phyloP scores from a whole-genome alignment of 2,888 invertebrate genomes.

The Ferdinandea cuprea region DNA sequence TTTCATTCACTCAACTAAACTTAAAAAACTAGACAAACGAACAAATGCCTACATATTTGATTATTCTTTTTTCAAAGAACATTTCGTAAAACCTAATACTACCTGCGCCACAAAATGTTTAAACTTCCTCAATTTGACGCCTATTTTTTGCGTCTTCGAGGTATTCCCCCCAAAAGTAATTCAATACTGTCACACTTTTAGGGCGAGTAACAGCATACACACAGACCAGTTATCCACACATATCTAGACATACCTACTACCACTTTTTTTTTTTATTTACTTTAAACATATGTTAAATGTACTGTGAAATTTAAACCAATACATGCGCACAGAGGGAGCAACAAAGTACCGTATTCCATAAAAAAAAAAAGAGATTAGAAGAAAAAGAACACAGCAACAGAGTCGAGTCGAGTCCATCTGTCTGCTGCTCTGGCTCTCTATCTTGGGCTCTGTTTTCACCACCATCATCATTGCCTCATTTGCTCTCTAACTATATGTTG shows the following conservation, averaged over 20 bases:
- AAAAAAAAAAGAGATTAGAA: constrained; percentile 26
- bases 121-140: constrained; percentile 36
- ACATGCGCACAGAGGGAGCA: constrained; percentile 40
- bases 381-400: constrained; percentile 53
- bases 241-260: not conserved
- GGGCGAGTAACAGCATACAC: constrained; percentile 54
- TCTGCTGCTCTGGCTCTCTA: constrained; percentile 34
- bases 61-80: no score
- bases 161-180: constrained; percentile 51
- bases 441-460: constrained; percentile 48
- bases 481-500: constrained; percentile 46
- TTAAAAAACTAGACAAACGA: no score
- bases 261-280: constrained; percentile 30
- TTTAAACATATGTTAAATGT: constrained; percentile 67
- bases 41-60: not conserved
- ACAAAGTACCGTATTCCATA: constrained; percentile 65
- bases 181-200: constrained; percentile 60
- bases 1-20: not conserved
- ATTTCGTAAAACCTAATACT: not conserved
- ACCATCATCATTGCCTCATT: constrained; percentile 34
- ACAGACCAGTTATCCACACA: not conserved
- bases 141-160: not conserved
- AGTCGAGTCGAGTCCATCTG: constrained; percentile 67
- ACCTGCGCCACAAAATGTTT: constrained; percentile 16
- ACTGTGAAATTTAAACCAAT: constrained; percentile 59